Base-by-base conservation (phyloP, 2,113 vertebrate genomes). In the Gulo gulo region DNA sequence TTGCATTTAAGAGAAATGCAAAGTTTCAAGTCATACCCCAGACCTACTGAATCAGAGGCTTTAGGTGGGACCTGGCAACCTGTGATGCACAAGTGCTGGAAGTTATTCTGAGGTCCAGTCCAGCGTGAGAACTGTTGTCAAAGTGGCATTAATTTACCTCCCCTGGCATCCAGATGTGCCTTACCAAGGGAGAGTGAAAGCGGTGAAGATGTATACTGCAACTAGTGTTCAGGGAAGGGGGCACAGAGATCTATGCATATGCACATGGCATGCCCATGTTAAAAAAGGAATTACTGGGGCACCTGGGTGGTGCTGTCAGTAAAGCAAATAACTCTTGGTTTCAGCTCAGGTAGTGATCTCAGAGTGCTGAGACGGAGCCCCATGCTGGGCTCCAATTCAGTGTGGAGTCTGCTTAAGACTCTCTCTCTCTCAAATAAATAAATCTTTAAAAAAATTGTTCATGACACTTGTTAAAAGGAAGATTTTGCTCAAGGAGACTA, bases 1-100 rank as follows among this genome's bases (percentile, higher is more conserved):
- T 74, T 93, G 55, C 47, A 89, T 59, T 88, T 86, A 63, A 69
- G 20, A 93, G 84, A 92, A 96, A 81, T 61, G 23, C 34, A 85
- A 45, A 69, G 34, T 82, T 69, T 50, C 8, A 11, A 94, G 47
- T 34, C 34, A 23, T n/a, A n/a, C 4, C 21, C 52, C 3, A 83
- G 29, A 74, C 23, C 47, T 73, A 21, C 39, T 74, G 55, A 76
- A 67, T 76, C 78, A 85, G 45, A 71, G 94, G 59, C 34, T 81
- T 26, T 47, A 31, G 18, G 24, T 88, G 14, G 23, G 50, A 1
- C 31, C 31, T 31, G 23, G 42, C 18, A 63, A 67, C 29, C 71
- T 47, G 4, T 24, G 52, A 57, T 82, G 79, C 36, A 85, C 18
- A n/a, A 88, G 55, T 24, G 23, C 63, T 45, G 31, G 5, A 76